Conservation (phyloP, 2,888 invertebrate species). For the Amitus sp. region DNA sequence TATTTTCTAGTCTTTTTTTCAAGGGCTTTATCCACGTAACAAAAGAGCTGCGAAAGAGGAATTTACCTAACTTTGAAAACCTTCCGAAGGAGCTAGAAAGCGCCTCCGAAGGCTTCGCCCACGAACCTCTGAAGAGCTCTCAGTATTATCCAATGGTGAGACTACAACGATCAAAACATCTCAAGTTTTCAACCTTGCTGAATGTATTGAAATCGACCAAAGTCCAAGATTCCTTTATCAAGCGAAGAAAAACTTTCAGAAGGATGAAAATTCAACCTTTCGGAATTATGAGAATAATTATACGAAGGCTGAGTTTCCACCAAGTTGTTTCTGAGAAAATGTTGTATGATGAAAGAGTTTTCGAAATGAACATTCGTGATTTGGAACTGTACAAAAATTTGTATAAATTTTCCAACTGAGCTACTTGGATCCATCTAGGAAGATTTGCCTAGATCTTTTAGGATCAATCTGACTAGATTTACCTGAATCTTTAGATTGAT, state of each 20-base stretch:
- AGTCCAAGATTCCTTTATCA: neutral
- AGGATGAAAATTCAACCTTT: neutral
- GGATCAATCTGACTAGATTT: no score
- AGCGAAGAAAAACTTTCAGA: neutral
- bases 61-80: constrained; percentile 39
- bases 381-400: no score
- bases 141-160: constrained; percentile 74
- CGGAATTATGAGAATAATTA: no score
- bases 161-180: no score
- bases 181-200: constrained; percentile 15
- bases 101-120: constrained; percentile 69
- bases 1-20: constrained; percentile 73
- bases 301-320: no score
- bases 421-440: no score
- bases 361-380: no score
- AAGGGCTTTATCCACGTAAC: constrained; percentile 74
- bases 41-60: constrained; percentile 63
- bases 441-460: no score
- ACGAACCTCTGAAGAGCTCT: constrained; percentile 72
- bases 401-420: no score
- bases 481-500: no score
- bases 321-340: no score
- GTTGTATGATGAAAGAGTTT: no score
- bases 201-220: neutral
- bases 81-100: constrained; percentile 61